Evolutionary conservation across 1,140 invertebrate genomes (phyloP), one percentile per base, ranked within the genome.

Genomic region (Zaprionus inermis): DNA sequence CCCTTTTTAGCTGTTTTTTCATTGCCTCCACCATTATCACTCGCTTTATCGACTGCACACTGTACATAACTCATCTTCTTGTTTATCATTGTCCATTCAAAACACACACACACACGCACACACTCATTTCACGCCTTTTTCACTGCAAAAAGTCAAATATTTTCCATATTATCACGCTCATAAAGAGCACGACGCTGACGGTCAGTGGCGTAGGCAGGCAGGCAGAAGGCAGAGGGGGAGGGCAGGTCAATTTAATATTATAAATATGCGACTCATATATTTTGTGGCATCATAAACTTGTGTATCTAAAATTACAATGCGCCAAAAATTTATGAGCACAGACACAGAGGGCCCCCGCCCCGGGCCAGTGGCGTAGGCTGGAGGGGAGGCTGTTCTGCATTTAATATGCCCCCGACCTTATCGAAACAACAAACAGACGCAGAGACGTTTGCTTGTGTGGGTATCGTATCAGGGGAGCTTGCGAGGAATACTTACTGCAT

Each of bases 241-340:
- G 51, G 66, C 56, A 56, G 81, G 76, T 86, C 83, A 88, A 88
- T 86, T 88, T 88, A 88, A 83, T 86, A 88, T 83, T 86, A 88
- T 86, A 86, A 86, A 86, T 86, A 86, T 86, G 83, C 83, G 63
- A 69, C 83, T 65, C 56, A 73, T 73, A 77, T 88, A 88, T 86
- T 86, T 86, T 86, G 83, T 88, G 84, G 80, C 79, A 88, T 89
- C 88, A 89, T 89, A 89, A 89, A 89, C 77, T 84, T 84, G 84
- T 89, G 77, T 88, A 88, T 89, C 84, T 89, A 88, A 88, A 88
- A 88, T 88, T 88, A 89, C 80, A 88, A 58, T 54, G 59, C 36
- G 67, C 73, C 79, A 79, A 83, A 88, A 89, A 89, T 89, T 78
- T 89, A 89, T 89, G 84, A 69, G 78, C 76, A 52, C 73, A 73